Conservation (phyloP, 2,888 invertebrate species). For the Calameuta pallipes region DNA sequence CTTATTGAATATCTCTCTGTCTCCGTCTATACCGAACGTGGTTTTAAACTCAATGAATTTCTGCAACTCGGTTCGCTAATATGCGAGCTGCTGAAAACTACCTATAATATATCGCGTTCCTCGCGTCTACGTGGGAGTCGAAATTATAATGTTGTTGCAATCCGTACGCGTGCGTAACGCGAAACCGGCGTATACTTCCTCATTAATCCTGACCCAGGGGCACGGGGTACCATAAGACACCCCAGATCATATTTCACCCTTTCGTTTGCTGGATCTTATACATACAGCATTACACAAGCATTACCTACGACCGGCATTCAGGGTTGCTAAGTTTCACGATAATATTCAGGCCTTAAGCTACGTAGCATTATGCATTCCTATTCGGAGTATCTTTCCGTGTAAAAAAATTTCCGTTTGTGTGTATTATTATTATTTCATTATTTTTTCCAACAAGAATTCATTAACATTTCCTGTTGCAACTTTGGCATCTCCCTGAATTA, state of each 20-base stretch:
- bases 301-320: neutral
- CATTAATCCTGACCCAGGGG: neutral
- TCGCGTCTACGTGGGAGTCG: neutral
- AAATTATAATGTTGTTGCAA: slow-evolving; percentile 2
- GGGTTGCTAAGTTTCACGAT: neutral
- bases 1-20: neutral
- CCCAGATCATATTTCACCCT: slow-evolving; percentile 6
- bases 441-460: neutral
- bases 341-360: neutral
- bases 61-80: neutral
- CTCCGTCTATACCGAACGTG: neutral
- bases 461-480: neutral
- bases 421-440: neutral
- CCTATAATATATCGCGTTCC: neutral
- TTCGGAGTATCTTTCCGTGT: neutral
- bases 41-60: neutral
- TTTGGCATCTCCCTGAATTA: neutral
- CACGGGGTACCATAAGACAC: neutral
- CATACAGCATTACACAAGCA: neutral
- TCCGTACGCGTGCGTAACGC: neutral
- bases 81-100: neutral
- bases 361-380: neutral
- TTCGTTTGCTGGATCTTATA: neutral
- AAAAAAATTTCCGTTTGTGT: too few relatives aligned
- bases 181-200: slow-evolving; percentile 6